These are phyloP conservation scores for Coracias cyanogaster DNA, from an alignment of 2,797 vertebrate genomes.

Conservation along the genomic window DNA sequence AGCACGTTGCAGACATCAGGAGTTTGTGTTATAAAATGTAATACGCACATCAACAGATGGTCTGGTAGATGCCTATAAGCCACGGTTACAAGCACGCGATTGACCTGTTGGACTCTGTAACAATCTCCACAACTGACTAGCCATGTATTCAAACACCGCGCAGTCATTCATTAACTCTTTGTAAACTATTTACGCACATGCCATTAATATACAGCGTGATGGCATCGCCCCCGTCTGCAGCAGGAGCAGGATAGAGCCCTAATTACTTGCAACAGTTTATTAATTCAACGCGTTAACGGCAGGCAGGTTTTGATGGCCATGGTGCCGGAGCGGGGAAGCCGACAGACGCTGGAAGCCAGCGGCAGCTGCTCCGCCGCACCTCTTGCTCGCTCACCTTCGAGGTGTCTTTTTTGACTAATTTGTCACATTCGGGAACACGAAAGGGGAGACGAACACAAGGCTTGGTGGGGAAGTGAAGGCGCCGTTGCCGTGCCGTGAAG, in stretches of 20 bases:
- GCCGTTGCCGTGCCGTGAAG: fast-evolving
- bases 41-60: slow-evolving; percentile 53
- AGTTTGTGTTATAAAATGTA: slow-evolving; percentile 26
- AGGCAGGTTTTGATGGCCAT: neutral
- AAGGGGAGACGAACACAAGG: fast-evolving
- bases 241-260: neutral
- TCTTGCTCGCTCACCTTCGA: neutral
- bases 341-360: neutral
- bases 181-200: neutral
- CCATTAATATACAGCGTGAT: neutral
- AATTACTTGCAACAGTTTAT: neutral
- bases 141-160: neutral
- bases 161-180: slow-evolving; percentile 39
- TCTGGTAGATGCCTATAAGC: slow-evolving; percentile 43
- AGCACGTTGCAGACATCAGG: neutral
- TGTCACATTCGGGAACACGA: neutral
- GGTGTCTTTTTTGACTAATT: neutral
- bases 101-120: slow-evolving; percentile 52
- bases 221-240: neutral
- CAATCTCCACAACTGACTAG: slow-evolving; percentile 19
- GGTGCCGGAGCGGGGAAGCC: neutral
- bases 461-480: neutral
- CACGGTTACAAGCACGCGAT: neutral
- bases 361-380: slow-evolving; percentile 9
- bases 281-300: neutral